Evolutionary conservation across 2,888 invertebrate genomes (phyloP), one percentile per base, ranked within the genome.

Genomic region (Sympetrum striolatum): DNA sequence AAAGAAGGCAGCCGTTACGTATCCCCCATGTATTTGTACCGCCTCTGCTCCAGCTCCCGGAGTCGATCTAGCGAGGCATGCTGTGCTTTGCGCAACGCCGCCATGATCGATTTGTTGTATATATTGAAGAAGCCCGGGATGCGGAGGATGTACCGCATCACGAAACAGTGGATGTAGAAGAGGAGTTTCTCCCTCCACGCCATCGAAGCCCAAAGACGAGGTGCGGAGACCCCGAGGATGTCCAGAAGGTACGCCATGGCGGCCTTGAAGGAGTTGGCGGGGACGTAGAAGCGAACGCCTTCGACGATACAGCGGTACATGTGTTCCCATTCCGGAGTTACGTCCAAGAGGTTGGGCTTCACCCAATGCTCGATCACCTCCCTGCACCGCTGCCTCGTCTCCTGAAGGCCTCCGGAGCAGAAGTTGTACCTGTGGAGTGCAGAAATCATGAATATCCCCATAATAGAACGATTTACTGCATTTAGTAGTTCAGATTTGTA

Each of bases 301-400:
- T 93, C 93, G 3, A 93, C 91, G 12, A 94, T 90, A 91, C 94
- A 94, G 82, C 93, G 92, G 64, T 92, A 92, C 94, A 94, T 94
- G 91, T 94, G 94, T 90, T 94, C 94, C 93, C 94, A 94, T 90
- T 94, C 94, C 0, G 93, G 92, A 1, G 92, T 92, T 0, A 93
- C 91, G 6, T 92, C 90, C 0, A 93, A 91, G 12, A 94, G 92
- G 91, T 93, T 93, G 4, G 94, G 94, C 81, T 93, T 93, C 0
- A 93, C 92, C 92, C 93, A 93, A 14, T 92, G 90, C 3, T 93
- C 92, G 5, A 93, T 90, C 31, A 93, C 91, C 25, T 93, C 93
- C 0, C 91, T 82, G 6, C 92, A 92, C 35, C 94, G 93, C 90
- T 92, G 90, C 64, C 92, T 92, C 4, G 94, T 92, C 10, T 94